Evolutionary conservation across 2,888 invertebrate species (phyloP).

Genomic region (Sphaeridia pumilis): DNA sequence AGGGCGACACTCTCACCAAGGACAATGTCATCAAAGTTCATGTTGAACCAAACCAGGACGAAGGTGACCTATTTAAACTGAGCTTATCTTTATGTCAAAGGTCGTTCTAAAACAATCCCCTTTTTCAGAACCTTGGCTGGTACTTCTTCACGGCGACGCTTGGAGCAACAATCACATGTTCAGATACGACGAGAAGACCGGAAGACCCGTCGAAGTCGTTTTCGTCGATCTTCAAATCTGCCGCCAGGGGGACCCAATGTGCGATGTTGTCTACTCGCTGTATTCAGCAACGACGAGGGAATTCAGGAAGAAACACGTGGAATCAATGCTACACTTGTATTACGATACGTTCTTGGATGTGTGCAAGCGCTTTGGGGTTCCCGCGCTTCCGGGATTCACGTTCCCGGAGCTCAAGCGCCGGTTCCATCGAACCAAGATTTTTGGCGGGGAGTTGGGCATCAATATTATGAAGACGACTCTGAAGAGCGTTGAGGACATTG

Average conservation of each 20-base stretch:
- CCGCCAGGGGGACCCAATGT: constrained; percentile 16
- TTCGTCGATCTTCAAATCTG: constrained; percentile 26
- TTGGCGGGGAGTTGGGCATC: too few relatives aligned
- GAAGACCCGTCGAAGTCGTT: constrained; percentile 14
- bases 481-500: too few relatives aligned
- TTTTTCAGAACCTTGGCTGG: constrained; percentile 23
- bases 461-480: too few relatives aligned
- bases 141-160: constrained; percentile 22
- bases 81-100: too few relatives aligned
- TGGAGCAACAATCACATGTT: constrained; percentile 30
- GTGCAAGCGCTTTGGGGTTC: too few relatives aligned
- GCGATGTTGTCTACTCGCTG: constrained; percentile 22
- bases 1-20: background rate
- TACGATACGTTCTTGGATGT: constrained; percentile 1
- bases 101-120: background rate
- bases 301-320: constrained; percentile 8
- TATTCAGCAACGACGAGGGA: constrained; percentile 19
- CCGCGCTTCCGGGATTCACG: too few relatives aligned
- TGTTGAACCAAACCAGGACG: background rate
- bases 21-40: constrained; percentile 4
- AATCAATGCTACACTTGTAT: constrained; percentile 3
- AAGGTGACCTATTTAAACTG: too few relatives aligned
- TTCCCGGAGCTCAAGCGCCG: too few relatives aligned
- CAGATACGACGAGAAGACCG: constrained; percentile 14
- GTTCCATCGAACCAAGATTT: too few relatives aligned